Evolutionary conservation across 2,797 vertebrate genomes (phyloP), one percentile per base, ranked within the genome.

Genomic region (Delichon dasypus): DNA sequence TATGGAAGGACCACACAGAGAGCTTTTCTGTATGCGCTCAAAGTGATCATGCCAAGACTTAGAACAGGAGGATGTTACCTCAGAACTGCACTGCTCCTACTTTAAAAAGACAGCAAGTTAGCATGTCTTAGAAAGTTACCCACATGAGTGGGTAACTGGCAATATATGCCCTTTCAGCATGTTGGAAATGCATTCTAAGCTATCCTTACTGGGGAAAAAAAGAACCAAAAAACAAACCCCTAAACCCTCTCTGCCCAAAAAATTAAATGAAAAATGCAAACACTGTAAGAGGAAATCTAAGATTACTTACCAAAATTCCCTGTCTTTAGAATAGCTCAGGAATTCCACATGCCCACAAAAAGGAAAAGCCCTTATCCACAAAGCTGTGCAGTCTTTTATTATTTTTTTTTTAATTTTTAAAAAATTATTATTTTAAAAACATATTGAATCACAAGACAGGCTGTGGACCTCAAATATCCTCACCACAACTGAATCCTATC

Each of bases 201-300:
- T 25, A 47, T 17, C 8, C 45, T 60, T n/a, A 44, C 27, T 38
- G 6, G 40, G 18, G 7, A 34, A 40, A 27, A 61, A 29, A 38
- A 38, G 36, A 38, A 38, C 36, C 36, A 38, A 38, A 38, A 38
- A 10, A 38, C 15, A 34, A 45, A 71, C 12, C 51, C 16, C 7
- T 40, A 62, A 75, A 58, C 7, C 9, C 4, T 36, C 26, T 32
- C 8, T 4, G 3, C 16, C 2, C 2, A 0, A n/a, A 40, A 36
- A 36, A 48, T 19, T 19, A 80, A 72, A 7, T 11, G 27, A 45
- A 76, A 72, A 50, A 44, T 8, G 32, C 7, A 5, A 77, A 30
- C 5, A 29, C 3, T 51, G 5, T 32, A 54, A 68, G 27, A 83
- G 10, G n/a, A 57, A 83, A 76, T 5, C 7, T 42, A n/a, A 64